Evolutionary conservation across 2,113 vertebrate species (phyloP), one percentile per base, ranked within the genome.

Genomic region (Galeopterus variegatus): DNA sequence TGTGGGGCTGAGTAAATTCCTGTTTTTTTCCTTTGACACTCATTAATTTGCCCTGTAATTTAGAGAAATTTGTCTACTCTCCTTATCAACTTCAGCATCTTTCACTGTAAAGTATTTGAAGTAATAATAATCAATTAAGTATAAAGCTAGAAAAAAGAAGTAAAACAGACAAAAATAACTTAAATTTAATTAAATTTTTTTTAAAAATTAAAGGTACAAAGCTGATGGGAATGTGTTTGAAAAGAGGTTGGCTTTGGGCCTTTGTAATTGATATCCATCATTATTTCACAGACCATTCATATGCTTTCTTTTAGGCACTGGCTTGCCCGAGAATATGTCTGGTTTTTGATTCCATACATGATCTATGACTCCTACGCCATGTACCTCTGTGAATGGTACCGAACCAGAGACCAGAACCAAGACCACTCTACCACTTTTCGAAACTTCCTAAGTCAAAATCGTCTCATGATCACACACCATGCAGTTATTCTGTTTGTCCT

Each of bases 381-480:
- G 99, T 99, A 99, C 98, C 99, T 99, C 92, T 99, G 99, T 97
- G 99, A 99, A 97, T 99, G 99, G 99, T 98, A 99, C 98, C 99
- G 99, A 98, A 99, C 98, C 98, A 98, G 69, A 54, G 99, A 99
- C 73, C 99, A 98, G 54, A 98, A 99, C 97, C 98, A 98, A 98
- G 98, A 98, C 96, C 98, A 99, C 58, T 98, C 99, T 97, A 97
- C 94, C 95, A 99, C 98, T 1, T 76, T 99, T 13, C 97, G 98
- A 94, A 99, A 98, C 52, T 99, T 99, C 97, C 98, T 99, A 31
- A 98, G 98, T 90, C 99, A 98, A 96, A 99, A 99, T 94, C 98
- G 99, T 95, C 99, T 99, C 97, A 99, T 99, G 99, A 99, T 99
- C 96, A 98, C 99, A 8, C 99, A 99, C 97, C 99, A 99, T 93